Percentiles rank a stretch among this genome's conserved stretches.
Evolutionary conservation across 1,140 invertebrate species (phyloP).

Genomic region (Trichonephila clavata): DNA sequence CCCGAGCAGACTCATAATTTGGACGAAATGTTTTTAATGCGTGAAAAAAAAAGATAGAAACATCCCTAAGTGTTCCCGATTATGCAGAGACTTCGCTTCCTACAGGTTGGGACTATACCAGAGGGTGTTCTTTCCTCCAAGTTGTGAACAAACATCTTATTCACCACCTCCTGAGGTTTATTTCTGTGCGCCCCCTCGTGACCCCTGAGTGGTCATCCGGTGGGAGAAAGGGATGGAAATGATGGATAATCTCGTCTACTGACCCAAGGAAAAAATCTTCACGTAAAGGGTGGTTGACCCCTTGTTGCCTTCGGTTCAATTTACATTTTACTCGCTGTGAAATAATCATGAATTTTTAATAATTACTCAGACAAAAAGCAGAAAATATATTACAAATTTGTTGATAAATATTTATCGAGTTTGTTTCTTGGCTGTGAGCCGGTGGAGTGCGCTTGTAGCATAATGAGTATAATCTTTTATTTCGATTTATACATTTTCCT

Average conservation of each 20-base stretch:
- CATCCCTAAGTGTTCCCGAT: background rate
- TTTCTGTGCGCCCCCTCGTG: background rate
- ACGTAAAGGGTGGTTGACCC: constrained; percentile 45
- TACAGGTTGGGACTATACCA: background rate
- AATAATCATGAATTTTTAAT: no score
- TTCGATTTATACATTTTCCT: no score
- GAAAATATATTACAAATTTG: no score
- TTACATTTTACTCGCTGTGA: no score
- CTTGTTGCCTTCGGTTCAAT: background rate
- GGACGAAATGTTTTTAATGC: background rate
- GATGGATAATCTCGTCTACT: constrained; percentile 26
- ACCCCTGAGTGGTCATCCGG: constrained; percentile 21
- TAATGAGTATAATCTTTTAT: no score
- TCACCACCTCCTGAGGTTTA: constrained; percentile 21
- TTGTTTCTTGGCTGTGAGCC: no score
- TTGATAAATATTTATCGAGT: no score
- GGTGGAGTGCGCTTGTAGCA: no score
- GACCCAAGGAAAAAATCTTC: background rate
- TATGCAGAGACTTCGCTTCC: constrained; percentile 20
- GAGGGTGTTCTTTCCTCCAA: background rate
- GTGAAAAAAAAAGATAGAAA: background rate
- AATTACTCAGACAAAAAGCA: no score
- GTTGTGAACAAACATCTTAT: constrained; percentile 31
- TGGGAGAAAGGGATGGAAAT: background rate
- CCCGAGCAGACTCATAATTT: constrained; percentile 12